Evolutionary conservation across 1,140 invertebrate genomes (phyloP), one percentile per base, ranked within the genome.

Genomic region (Drosophila ambigua): DNA sequence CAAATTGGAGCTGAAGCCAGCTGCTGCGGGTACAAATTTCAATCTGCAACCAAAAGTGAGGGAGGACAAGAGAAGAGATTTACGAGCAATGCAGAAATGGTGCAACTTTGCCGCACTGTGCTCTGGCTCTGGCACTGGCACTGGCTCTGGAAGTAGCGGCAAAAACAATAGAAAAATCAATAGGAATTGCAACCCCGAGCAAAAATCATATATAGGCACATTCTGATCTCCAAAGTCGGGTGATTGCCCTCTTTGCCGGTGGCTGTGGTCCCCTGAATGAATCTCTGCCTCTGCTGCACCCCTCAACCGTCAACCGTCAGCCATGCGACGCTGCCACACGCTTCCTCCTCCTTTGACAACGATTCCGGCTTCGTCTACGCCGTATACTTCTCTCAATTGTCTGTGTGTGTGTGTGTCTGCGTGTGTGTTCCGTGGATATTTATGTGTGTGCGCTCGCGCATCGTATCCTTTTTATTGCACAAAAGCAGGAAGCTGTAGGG

Each of bases 201-300:
- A 84, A 41, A 73, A 77, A 84, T 72, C 67, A 61, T 52, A 71
- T 65, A 62, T 66, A 55, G 48, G 55, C 60, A 61, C 31, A 59
- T 53, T 60, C 69, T 61, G 64, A 73, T 60, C 39, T 63, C 63
- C 64, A 61, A 55, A 44, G 65, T 62, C 79, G 83, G 82, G 82
- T 87, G 82, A 87, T 87, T 87, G 82, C 83, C 82, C 82, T 87
- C 83, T 88, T 88, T 79, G 82, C 82, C 82, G 82, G 79, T 68
- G 79, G 75, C 79, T 75, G 54, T 72, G n/a, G 67, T 58, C 52
- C 64, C 15, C 65, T 69, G 67, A 71, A 65, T 50, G 67, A 69
- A 50, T 69, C 64, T 20, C 20, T 20, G 20, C 2, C 2, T 20
- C 20, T 24, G 13, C 31, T 48, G 35, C 35, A 39, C 16, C 46